Evolutionary conservation across 2,113 vertebrate species (phyloP).

Genomic region (Australoheros scitulus): DNA sequence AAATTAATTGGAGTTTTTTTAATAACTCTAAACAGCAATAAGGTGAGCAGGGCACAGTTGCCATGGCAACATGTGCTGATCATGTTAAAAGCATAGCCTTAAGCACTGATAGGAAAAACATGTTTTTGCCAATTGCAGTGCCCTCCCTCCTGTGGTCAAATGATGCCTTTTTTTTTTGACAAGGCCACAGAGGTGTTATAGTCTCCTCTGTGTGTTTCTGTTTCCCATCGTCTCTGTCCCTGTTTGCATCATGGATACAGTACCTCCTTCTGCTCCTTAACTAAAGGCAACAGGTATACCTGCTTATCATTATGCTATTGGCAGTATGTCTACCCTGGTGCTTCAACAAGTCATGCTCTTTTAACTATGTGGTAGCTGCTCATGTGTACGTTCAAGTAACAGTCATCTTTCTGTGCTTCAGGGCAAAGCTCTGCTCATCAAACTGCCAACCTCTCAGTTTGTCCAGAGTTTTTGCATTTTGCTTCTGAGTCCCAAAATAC

Average conservation of each 20-base stretch:
- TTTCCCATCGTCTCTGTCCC: neutral
- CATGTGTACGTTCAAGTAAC: neutral
- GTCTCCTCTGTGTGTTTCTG: neutral
- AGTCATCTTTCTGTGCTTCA: neutral
- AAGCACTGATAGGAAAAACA: neutral
- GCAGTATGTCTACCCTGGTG: neutral
- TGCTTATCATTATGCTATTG: neutral
- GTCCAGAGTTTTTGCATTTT: neutral
- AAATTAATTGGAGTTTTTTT: neutral
- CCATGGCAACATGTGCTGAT: conserved; percentile 7
- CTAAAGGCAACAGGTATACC: neutral
- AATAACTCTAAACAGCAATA: neutral
- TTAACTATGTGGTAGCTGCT: neutral
- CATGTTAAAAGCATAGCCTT: neutral
- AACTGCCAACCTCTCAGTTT: neutral
- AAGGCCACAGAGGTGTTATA: neutral
- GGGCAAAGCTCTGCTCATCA: neutral
- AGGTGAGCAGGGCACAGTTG: neutral
- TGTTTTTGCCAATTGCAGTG: neutral
- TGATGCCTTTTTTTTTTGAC: neutral
- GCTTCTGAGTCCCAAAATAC: neutral
- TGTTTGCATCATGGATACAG: neutral
- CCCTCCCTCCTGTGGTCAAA: neutral
- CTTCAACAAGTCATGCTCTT: neutral
- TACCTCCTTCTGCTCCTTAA: neutral